A percentile compares a stretch with the other conserved stretches of the same genome.
These are phyloP conservation scores for Pseudomyrmex flavicornis DNA, from an alignment of 1,140 invertebrate species.

Conservation along the genomic window DNA sequence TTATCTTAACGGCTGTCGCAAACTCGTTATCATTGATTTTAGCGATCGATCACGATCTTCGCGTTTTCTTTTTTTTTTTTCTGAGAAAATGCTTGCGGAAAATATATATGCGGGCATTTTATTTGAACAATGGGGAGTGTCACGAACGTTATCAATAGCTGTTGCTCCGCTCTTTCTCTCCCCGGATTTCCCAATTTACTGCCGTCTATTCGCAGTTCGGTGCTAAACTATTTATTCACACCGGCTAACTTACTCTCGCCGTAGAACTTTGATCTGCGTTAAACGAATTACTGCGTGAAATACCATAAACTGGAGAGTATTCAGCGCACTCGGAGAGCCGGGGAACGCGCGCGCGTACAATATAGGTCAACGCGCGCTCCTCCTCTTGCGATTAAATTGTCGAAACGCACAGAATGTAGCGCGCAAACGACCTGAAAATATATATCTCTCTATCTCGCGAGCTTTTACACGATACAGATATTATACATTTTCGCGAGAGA, in stretches of 20 bases:
- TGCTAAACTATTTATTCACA: conserved; percentile 67
- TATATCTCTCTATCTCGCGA: conserved; percentile 17
- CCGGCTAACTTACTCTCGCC: conserved; percentile 33
- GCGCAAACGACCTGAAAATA: conserved; percentile 11
- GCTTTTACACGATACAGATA: conserved; percentile 11
- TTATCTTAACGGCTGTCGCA: not conserved
- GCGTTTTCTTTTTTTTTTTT: not conserved
- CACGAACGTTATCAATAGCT: conserved; percentile 53
- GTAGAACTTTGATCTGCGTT: conserved; percentile 59
- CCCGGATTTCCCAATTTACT: conserved; percentile 64
- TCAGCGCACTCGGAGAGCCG: conserved; percentile 37
- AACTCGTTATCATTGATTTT: not conserved
- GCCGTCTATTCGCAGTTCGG: conserved; percentile 32
- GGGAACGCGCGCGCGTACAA: not conserved
- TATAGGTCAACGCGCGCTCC: conserved; percentile 40
- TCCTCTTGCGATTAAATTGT: conserved; percentile 40
- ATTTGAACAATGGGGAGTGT: conserved; percentile 47
- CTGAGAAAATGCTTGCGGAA: conserved; percentile 9
- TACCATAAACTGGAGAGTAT: conserved; percentile 60
- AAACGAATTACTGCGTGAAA: conserved; percentile 59
- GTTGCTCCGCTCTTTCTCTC: conserved; percentile 57
- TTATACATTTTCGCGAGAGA: not conserved
- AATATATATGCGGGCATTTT: conserved; percentile 54
- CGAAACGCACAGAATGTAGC: conserved; percentile 7
- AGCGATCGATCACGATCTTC: not conserved